Conservation (phyloP, 2,113 vertebrate species). For the Entomyzon cyanotis region DNA sequence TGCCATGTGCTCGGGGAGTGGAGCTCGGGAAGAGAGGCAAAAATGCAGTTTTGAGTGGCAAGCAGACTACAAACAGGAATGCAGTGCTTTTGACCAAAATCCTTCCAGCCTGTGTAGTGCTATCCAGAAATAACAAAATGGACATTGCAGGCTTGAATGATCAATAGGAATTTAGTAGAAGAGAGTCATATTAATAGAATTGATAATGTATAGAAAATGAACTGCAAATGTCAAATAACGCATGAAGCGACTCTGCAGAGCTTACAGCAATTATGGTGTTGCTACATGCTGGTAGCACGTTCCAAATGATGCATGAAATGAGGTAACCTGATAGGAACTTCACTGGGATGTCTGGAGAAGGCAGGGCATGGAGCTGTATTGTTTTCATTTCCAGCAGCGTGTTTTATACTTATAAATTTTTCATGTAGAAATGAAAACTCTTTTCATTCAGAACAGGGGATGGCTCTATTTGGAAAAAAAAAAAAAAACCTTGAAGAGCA, state of each 20-base stretch:
- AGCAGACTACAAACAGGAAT: background rate
- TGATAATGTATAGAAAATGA: background rate
- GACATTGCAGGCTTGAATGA: background rate
- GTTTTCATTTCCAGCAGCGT: background rate
- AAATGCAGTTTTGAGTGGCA: background rate
- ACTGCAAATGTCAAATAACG: background rate
- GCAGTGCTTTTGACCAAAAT: background rate
- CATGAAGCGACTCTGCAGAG: background rate
- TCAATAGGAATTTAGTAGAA: background rate
- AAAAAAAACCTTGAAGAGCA: background rate
- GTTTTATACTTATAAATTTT: background rate
- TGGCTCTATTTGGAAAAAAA: background rate
- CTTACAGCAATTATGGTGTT: conserved; percentile 15
- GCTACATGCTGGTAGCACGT: conserved; percentile 1
- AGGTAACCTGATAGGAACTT: conserved; percentile 4
- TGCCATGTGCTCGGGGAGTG: background rate
- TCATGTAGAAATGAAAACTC: background rate
- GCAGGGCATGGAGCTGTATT: background rate
- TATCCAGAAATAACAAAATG: background rate
- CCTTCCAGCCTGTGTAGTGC: background rate
- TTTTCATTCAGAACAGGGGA: background rate
- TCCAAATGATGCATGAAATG: conserved; percentile 47
- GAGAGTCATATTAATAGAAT: background rate
- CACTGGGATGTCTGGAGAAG: background rate
- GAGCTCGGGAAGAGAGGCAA: background rate